Conservation (phyloP, 2,113 vertebrate genomes). For the Amazona guildingii region DNA sequence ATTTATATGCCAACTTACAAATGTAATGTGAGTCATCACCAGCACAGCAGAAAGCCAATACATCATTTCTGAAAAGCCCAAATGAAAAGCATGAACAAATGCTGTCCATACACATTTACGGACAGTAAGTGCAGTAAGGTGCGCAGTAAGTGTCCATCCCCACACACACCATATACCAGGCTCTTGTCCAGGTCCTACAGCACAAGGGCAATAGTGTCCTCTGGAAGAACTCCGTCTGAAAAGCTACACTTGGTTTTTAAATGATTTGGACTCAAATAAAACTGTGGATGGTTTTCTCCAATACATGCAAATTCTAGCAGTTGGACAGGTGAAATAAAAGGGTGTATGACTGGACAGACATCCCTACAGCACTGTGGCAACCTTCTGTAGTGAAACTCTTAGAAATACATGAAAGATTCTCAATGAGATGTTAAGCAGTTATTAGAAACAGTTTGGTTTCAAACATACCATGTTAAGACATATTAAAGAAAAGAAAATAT, state of each 20-base stretch:
- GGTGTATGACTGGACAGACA: neutral
- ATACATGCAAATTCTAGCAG: neutral
- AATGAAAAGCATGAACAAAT: accelerated
- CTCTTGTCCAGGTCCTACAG: neutral
- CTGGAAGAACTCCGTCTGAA: neutral
- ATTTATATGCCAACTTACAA: neutral
- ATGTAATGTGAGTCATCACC: neutral
- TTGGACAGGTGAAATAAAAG: neutral
- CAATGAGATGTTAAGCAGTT: neutral
- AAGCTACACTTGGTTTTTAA: neutral
- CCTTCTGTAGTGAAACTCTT: neutral
- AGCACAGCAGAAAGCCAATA: neutral
- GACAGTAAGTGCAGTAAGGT: neutral
- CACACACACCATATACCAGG: neutral
- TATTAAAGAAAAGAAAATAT: neutral
- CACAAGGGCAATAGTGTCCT: neutral
- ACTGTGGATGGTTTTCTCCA: neutral
- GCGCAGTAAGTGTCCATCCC: accelerated
- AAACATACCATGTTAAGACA: neutral
- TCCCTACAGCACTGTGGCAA: neutral
- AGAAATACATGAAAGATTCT: neutral
- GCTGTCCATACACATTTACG: neutral
- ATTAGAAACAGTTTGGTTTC: neutral
- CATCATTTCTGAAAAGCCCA: neutral
- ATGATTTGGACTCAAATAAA: neutral